Percentiles rank a stretch among this genome's conserved stretches.
phyloP scores from a whole-genome alignment of 2,888 invertebrate species.

The Zygothrica quintamaculata region DNA sequence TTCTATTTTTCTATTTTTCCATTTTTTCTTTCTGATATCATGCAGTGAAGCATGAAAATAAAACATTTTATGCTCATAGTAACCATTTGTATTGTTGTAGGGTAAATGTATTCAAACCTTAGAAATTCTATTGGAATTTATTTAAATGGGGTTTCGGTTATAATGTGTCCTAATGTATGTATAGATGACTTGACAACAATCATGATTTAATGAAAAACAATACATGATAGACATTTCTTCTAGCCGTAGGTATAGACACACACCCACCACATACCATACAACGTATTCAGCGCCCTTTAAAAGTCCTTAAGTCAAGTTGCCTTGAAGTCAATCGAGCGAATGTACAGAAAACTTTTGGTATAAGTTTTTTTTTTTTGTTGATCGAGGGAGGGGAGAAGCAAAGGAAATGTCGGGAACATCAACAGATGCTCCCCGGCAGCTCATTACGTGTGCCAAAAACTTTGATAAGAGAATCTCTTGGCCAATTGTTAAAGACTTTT shows the following conservation, averaged over 20 bases:
- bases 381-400: no score
- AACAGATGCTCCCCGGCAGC: slow-evolving; percentile 37
- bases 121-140: not conserved
- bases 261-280: slow-evolving; percentile 14
- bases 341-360: slow-evolving; percentile 20
- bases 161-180: not conserved
- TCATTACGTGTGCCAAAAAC: slow-evolving; percentile 57
- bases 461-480: slow-evolving; percentile 41
- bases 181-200: slow-evolving; percentile 4
- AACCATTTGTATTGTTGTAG: not conserved
- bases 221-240: slow-evolving; percentile 32
- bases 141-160: slow-evolving; percentile 1
- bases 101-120: not conserved
- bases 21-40: no score
- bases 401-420: slow-evolving; percentile 28
- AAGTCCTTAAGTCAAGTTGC: slow-evolving; percentile 56
- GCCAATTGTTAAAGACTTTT: slow-evolving; percentile 39
- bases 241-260: slow-evolving; percentile 11
- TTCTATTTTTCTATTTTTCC: no score
- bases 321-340: slow-evolving; percentile 55
- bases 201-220: slow-evolving; percentile 35
- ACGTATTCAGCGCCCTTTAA: slow-evolving; percentile 45
- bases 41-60: not conserved
- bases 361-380: no score
- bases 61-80: not conserved